Base-by-base conservation (phyloP, 2,888 invertebrate genomes). In the Nemotelus nigrinus region DNA sequence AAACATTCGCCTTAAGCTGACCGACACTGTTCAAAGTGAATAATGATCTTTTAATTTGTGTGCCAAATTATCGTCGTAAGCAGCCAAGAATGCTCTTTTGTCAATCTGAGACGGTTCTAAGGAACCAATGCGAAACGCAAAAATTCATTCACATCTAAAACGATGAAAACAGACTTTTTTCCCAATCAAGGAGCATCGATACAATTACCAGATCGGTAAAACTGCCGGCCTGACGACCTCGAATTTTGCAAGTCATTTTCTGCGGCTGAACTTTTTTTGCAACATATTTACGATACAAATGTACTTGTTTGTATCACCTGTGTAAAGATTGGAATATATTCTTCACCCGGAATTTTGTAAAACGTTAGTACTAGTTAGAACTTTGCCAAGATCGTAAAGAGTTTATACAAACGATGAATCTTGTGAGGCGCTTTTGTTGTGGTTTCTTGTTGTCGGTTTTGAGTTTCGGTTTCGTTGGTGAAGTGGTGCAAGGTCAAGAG, bases 211-310 rank as follows among this genome's bases (percentile, higher is more conserved):
- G 44, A 45, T 10, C 41, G 45, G 47, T 47, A 44, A 47, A n/a
- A 65, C 10, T 65, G 44, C 47, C 43, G 65, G 25, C 41, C 41
- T 53, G 8, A 7, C 58, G 57, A 72, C 60, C 72, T 58, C 58
- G 72, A 57, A 72, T 72, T 72, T 45, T 2, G 72, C 60, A 43
- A 57, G 48, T 72, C 72, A 58, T 72, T 45, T 72, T 25, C 57
- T 72, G 43, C 53, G 4, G 45, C 58, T 47, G 41, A 8, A 25
- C 8, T 7, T 41, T 3, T 39, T 44, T 58, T 43, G 10, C 58
- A 25, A 44, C 25, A 25, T 25, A 25, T n/a, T 58, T 43, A 57
- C 70, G n/a, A 10, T 58, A 6, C 48, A 44, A 58, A 72, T 3
- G 44, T 45, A 25, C 47, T 39, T 25, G 25, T 68, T 44, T 7